A percentile compares a stretch with the other conserved stretches of the same genome.
These are phyloP conservation scores for Aporophyla lueneburgensis DNA, from an alignment of 2,888 invertebrate genomes.

Conservation along the genomic window DNA sequence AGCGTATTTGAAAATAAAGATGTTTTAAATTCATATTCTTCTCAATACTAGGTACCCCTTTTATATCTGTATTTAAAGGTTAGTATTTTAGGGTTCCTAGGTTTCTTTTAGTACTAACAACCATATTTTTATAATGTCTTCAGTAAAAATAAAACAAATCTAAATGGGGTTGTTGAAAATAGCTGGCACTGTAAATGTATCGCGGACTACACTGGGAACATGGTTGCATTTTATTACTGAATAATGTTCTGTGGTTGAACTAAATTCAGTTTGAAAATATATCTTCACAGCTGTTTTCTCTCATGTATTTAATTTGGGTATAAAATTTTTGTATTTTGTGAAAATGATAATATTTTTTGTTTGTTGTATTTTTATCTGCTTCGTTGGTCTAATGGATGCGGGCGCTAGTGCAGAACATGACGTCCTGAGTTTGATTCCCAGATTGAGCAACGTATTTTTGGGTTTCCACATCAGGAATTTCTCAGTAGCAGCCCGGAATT, in stretches of 20 bases:
- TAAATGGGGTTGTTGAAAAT: constrained; percentile 31
- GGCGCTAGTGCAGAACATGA: too few relatives aligned
- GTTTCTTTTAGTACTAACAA: background rate
- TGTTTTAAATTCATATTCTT: too few relatives aligned
- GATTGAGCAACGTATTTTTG: too few relatives aligned
- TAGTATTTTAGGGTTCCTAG: too few relatives aligned
- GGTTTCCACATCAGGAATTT: too few relatives aligned
- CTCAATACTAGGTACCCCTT: background rate
- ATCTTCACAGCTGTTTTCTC: constrained; percentile 31
- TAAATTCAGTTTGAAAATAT: constrained; percentile 46
- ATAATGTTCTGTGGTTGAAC: constrained; percentile 42
- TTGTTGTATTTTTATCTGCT: background rate
- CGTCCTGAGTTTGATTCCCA: too few relatives aligned
- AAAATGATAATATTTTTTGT: background rate
- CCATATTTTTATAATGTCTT: background rate
- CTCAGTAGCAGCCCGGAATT: too few relatives aligned
- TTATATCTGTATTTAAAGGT: background rate
- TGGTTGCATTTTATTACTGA: constrained; percentile 37
- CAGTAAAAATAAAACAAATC: background rate
- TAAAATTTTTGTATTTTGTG: constrained; percentile 3
- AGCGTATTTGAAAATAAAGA: background rate
- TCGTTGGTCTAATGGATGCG: too few relatives aligned
- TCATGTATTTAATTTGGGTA: constrained; percentile 19
- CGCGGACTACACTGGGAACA: background rate
- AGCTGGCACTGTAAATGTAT: constrained; percentile 20